Evolutionary conservation across 1,140 invertebrate species (phyloP).

Genomic region (Leptonema lineaticorne): DNA sequence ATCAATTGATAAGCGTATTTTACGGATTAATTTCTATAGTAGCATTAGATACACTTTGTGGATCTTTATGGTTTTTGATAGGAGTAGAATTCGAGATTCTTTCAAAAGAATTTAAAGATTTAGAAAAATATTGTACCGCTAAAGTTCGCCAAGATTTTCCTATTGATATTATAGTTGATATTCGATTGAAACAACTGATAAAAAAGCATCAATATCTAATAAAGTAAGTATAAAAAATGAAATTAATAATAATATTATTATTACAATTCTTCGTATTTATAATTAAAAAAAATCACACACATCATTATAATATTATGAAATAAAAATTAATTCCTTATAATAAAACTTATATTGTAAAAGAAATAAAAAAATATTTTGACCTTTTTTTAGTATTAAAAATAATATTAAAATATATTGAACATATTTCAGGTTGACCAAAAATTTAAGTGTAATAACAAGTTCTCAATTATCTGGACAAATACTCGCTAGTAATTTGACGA

Average conservation of each 20-base stretch:
- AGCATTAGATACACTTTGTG: constrained; percentile 9
- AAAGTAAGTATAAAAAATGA: constrained; percentile 20
- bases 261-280: no score
- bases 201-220: constrained; percentile 34
- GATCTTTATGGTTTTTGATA: constrained; percentile 31
- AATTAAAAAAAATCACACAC: background rate
- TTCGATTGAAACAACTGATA: constrained; percentile 18
- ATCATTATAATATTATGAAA: no score
- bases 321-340: no score
- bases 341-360: no score
- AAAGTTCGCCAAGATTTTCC: background rate
- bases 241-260: no score
- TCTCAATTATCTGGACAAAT: constrained; percentile 31
- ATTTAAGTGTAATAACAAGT: constrained; percentile 30
- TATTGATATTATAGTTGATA: background rate
- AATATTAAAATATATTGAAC: constrained; percentile 11
- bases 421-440: constrained; percentile 27
- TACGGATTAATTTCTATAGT: constrained; percentile 21
- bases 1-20: constrained; percentile 17
- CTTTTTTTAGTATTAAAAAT: background rate
- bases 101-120: constrained; percentile 28
- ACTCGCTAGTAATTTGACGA: constrained; percentile 32
- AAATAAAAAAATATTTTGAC: no score
- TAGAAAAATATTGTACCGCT: background rate
- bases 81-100: constrained; percentile 31